Conservation (phyloP, 2,113 vertebrate genomes). For the Pagrus major region DNA sequence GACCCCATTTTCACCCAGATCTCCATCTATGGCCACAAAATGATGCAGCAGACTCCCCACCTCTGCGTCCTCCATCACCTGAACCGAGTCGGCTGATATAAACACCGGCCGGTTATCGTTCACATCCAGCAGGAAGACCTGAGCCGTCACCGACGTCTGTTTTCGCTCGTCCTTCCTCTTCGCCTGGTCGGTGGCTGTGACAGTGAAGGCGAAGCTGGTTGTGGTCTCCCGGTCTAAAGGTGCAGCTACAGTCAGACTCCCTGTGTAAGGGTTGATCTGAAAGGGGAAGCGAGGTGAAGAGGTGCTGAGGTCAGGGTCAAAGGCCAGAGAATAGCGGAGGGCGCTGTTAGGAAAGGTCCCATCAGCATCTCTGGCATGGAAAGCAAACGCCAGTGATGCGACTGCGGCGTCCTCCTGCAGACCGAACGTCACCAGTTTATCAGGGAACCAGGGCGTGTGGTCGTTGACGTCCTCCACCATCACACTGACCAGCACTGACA, state of each 20-base stretch:
- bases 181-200: constrained; percentile 88
- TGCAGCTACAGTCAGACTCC: constrained; percentile 84
- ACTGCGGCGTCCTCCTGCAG: constrained; percentile 86
- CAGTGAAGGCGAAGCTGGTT: constrained; percentile 80
- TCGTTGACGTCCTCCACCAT: constrained; percentile 92
- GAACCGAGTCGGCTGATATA: constrained; percentile 75
- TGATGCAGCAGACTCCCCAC: constrained; percentile 87
- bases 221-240: constrained; percentile 87
- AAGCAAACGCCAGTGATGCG: constrained; percentile 87
- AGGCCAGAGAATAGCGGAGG: constrained; percentile 86
- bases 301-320: constrained; percentile 44
- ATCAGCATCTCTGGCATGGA: constrained; percentile 91
- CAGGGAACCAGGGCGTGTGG: constrained; percentile 88
- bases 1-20: constrained; percentile 87
- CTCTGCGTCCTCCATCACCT: constrained; percentile 84
- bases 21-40: constrained; percentile 87
- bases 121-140: constrained; percentile 88
- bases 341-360: constrained; percentile 89
- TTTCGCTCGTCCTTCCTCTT: constrained; percentile 80
- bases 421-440: constrained; percentile 86
- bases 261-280: constrained; percentile 86
- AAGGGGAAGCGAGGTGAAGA: constrained; percentile 80
- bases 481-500: constrained; percentile 84
- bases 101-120: constrained; percentile 93
- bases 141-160: constrained; percentile 80